Conservation (phyloP, 1,140 invertebrate species). For the Drosophila navojoa region DNA sequence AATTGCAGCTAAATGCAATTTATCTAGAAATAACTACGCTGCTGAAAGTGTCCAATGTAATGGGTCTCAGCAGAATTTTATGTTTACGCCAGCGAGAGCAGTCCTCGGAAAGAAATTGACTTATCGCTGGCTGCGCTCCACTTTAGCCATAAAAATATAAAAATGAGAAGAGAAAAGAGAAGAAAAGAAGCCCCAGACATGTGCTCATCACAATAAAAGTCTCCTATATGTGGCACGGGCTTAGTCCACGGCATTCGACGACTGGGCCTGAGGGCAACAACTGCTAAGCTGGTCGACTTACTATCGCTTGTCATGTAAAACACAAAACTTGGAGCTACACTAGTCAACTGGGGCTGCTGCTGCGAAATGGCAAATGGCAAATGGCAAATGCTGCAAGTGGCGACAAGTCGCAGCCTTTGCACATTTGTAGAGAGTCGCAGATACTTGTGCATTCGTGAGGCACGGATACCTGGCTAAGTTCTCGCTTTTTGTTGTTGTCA, state of each 20-base stretch:
- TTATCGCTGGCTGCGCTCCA: conserved; percentile 2
- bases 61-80: background rate
- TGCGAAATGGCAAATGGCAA: conserved; percentile 23
- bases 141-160: background rate
- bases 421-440: conserved; percentile 55
- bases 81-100: conserved; percentile 9
- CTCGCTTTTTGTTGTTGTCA: conserved; percentile 38
- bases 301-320: conserved; percentile 73
- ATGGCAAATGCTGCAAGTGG: conserved; percentile 53
- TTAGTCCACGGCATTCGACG: conserved; percentile 19
- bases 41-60: too few relatives aligned
- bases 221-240: background rate
- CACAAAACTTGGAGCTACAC: conserved; percentile 56
- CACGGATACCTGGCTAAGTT: conserved; percentile 21
- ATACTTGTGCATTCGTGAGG: conserved; percentile 6
- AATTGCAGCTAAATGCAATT: too few relatives aligned
- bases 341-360: conserved; percentile 11
- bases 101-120: background rate
- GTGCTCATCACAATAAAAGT: conserved; percentile 7
- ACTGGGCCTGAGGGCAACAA: background rate
- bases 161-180: too few relatives aligned
- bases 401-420: conserved; percentile 66
- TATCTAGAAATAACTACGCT: too few relatives aligned
- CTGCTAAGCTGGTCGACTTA: conserved; percentile 42
- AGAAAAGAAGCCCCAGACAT: background rate